These are phyloP conservation scores for Paedocypris sp. DNA, from an alignment of 2,113 vertebrate species.

Conservation along the genomic window DNA sequence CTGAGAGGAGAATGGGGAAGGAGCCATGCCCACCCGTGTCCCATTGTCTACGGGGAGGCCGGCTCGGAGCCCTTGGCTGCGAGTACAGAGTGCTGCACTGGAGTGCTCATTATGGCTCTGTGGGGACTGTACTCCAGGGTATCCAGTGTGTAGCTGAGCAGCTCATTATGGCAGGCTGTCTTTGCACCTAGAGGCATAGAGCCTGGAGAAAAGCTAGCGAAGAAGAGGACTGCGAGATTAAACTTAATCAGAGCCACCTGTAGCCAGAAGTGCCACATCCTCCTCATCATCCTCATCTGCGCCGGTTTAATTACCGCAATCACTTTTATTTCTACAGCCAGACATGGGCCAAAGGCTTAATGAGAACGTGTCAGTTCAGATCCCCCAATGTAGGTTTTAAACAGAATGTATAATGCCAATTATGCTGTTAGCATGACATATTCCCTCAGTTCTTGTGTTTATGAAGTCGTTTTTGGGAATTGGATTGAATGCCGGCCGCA, in stretches of 20 bases:
- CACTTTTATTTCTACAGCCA: slow-evolving; percentile 46
- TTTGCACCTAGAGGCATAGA: slow-evolving; percentile 36
- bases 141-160: slow-evolving; percentile 53
- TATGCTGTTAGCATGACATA: slow-evolving; percentile 47
- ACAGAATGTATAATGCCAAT: slow-evolving; percentile 58
- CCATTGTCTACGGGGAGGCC: slow-evolving; percentile 49
- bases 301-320: slow-evolving; percentile 54
- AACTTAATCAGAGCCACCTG: slow-evolving; percentile 68
- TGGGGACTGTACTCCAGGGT: slow-evolving; percentile 60
- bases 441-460: slow-evolving; percentile 30
- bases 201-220: slow-evolving; percentile 39
- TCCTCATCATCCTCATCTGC: slow-evolving; percentile 24
- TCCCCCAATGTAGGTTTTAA: slow-evolving; percentile 53
- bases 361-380: slow-evolving; percentile 44
- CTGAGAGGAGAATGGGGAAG: slow-evolving; percentile 41
- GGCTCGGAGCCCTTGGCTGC: slow-evolving; percentile 50
- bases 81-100: slow-evolving; percentile 53
- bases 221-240: slow-evolving; percentile 61
- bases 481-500: neutral
- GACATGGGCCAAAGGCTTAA: slow-evolving; percentile 53
- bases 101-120: slow-evolving; percentile 67
- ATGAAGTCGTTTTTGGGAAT: neutral
- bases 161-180: slow-evolving; percentile 62
- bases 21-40: slow-evolving; percentile 47
- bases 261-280: slow-evolving; percentile 50